Base-by-base conservation (phyloP, 2,797 vertebrate genomes). In the Tarsius wallacei region DNA sequence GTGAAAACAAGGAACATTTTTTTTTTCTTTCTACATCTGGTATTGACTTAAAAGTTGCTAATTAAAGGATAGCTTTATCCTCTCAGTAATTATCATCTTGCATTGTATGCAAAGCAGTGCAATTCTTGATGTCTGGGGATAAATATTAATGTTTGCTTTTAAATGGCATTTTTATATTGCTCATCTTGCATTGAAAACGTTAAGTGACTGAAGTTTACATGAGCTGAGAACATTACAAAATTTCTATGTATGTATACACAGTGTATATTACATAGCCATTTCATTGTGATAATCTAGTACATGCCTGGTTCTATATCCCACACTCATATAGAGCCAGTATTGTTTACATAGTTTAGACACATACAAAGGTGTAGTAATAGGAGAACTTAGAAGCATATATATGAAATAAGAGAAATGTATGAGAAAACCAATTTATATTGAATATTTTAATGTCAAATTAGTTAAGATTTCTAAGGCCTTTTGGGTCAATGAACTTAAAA, bases 81-180 rank as follows among this genome's bases (percentile, higher is more conserved):
- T 87, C 21, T 87, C 5, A 28, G 12, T 33, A 87, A 91, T 84
- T 80, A 66, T 0, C 55, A 51, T 42, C 90, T 49, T 64, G 15
- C 14, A 93, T 10, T 84, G 24, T 16, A 1, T 47, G 47, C 5
- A 76, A 94, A 73, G 5, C 19, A 81, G 14, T 63, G 1, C 2
- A 91, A 26, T 47, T 91, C 1, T 68, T 81, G 64, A 92, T 66
- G 4, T 33, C 2, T 14, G 4, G 4, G 3, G 21, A 91, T 76
- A 86, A 88, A 33, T 68, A 89, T 47, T 59, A 94, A 78, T 57
- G 11, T 90, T 95, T 86, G 6, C 1, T 92, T 93, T 90, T 83
- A 94, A 87, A 59, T 73, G 51, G 7, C 24, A 90, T 66, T 73
- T 87, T 4, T 53, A 74, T 85, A 55, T 36, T 74, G 2, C 82